Percentiles rank a stretch among this genome's conserved stretches.
These are phyloP conservation scores for Cephus pulcher DNA, from an alignment of 2,888 invertebrate genomes.

Conservation along the genomic window DNA sequence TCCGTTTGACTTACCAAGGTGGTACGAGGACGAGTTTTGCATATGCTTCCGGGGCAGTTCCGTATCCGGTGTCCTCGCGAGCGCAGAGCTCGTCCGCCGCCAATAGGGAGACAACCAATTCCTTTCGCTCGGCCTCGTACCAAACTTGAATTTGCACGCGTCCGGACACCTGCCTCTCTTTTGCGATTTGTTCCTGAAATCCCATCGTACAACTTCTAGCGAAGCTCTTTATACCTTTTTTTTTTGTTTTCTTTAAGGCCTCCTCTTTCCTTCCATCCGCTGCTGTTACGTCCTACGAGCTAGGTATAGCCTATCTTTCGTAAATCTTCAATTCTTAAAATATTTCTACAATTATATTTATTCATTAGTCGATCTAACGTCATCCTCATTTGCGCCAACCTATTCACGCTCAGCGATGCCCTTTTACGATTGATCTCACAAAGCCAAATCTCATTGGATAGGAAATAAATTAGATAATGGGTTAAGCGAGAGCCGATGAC, in stretches of 20 bases:
- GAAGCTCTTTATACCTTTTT: constrained; percentile 10
- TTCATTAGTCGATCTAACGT: too few relatives aligned
- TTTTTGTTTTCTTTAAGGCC: neutral
- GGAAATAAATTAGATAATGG: too few relatives aligned
- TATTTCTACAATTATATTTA: too few relatives aligned
- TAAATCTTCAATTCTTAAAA: constrained; percentile 19
- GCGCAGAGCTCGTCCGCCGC: constrained; percentile 87
- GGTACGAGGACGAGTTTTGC: constrained; percentile 85
- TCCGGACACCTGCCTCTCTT: constrained; percentile 81
- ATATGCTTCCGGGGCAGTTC: constrained; percentile 84
- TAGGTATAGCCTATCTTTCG: constrained; percentile 22
- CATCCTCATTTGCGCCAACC: too few relatives aligned
- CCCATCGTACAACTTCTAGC: constrained; percentile 1
- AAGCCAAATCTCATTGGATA: too few relatives aligned
- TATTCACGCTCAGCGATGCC: too few relatives aligned
- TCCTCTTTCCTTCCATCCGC: constrained; percentile 7
- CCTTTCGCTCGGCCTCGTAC: constrained; percentile 86
- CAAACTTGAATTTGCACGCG: constrained; percentile 90
- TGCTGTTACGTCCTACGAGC: neutral
- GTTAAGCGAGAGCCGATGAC: too few relatives aligned
- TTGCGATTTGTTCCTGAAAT: constrained; percentile 77
- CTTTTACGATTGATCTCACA: too few relatives aligned
- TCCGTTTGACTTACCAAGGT: constrained; percentile 74
- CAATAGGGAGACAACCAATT: constrained; percentile 86
- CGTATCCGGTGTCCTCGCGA: constrained; percentile 84